Conservation (phyloP, 37 sponge, comb jelly and placozoan genomes). For the Aphrocallistes beatrix region DNA sequence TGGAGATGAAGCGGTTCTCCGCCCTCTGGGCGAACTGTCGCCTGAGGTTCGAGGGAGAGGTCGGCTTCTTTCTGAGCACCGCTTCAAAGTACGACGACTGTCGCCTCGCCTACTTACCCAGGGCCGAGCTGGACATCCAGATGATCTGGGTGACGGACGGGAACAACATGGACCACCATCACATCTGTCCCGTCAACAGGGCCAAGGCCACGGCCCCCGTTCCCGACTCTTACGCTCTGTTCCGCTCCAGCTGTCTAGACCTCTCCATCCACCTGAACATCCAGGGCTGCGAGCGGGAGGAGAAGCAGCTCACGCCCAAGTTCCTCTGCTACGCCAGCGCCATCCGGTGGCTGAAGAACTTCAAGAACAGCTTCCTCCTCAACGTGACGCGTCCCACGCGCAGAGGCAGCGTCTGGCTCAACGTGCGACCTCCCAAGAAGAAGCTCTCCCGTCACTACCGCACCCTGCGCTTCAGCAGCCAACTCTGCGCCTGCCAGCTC, state of each 20-base stretch:
- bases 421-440: conserved; percentile 33
- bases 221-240: neutral
- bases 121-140: neutral
- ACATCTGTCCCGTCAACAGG: neutral
- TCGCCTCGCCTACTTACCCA: conserved; percentile 47
- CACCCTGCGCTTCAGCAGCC: neutral
- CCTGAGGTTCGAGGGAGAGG: conserved; percentile 40
- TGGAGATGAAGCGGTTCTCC: conserved; percentile 26
- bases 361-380: conserved; percentile 30
- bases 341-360: conserved; percentile 70
- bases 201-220: neutral
- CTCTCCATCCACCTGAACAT: neutral
- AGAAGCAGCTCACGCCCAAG: conserved; percentile 3
- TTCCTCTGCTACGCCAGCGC: conserved; percentile 70
- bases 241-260: neutral
- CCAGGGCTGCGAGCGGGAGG: neutral
- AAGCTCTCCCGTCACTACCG: conserved; percentile 50
- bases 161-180: neutral
- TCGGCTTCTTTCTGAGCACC: conserved; percentile 58
- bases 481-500: neutral
- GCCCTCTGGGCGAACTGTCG: conserved; percentile 18
- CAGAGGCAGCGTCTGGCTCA: conserved; percentile 47
- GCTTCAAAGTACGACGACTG: conserved; percentile 88
- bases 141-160: neutral
- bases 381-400: conserved; percentile 68